Base-by-base conservation (phyloP, 1,140 invertebrate genomes). In the Melitaea cinxia region DNA sequence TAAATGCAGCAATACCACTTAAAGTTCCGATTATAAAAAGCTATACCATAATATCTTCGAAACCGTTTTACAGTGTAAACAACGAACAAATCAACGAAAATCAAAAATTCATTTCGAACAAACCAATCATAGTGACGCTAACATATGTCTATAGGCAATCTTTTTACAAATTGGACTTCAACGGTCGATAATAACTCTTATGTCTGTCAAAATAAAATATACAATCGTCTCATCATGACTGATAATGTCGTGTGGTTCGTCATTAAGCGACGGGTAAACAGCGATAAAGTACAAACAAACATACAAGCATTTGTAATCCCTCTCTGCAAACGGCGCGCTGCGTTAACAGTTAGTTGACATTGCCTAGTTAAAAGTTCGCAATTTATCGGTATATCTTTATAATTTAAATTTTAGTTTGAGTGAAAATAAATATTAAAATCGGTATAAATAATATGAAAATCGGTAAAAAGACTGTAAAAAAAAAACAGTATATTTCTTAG, bases 251-350 rank as follows among this genome's bases (percentile, higher is more conserved):
- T 53, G 49, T 54, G 55, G 45, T 42, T 68, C 63, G 68, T 76
- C 75, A 79, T 73, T 76, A 77, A 78, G 75, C 74, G 72, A 35
- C 68, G 59, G 24, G 66, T 69, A 81, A 78, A 84, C 80, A 82
- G 45, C 60, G 65, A 72, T 72, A 72, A 70, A 65, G 65, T 55
- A 68, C 67, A 71, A 73, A 73, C 77, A 81, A 71, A 75, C 73
- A 73, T 59, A 80, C 77, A 78, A 75, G 72, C 77, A 68, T 59
- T 65, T 73, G 70, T 80, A 78, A 84, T 84, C 76, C 75, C 65
- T 71, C 65, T 71, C 63, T 63, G 71, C 63, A 74, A 64, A 75
- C 60, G 47, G 42, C 15, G 47, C 33, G 53, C 55, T 45, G 47
- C 45, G 28, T 55, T 54, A 45, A 58, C 67, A 37, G 56, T 45